phyloP scores from a whole-genome alignment of 37 sponge, comb jelly and placozoan species.

The Oopsacas minuta region DNA sequence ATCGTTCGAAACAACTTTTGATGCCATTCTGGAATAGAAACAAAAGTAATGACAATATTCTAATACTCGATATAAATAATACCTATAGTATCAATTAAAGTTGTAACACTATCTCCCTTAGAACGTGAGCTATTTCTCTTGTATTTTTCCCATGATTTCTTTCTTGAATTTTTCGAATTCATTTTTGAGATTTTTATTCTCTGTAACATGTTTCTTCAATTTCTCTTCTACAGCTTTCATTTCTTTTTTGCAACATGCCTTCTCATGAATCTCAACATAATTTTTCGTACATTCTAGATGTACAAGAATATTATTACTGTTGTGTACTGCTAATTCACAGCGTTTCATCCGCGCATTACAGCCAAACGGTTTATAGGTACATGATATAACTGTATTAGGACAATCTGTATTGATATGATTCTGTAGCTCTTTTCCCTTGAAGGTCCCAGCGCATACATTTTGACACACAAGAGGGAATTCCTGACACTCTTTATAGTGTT shows the following conservation, averaged over 20 bases:
- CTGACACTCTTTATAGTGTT: background rate
- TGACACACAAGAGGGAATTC: conserved; percentile 15
- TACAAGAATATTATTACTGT: background rate
- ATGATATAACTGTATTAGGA: background rate
- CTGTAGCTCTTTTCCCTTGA: background rate
- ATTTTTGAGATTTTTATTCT: background rate
- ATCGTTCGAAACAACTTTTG: too few species aligned
- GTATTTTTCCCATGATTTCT: background rate
- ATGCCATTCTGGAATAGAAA: too few species aligned
- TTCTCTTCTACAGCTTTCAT: background rate
- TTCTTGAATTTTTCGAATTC: background rate
- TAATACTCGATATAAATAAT: too few species aligned
- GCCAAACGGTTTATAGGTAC: background rate
- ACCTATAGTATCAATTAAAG: too few species aligned
- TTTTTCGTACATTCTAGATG: background rate
- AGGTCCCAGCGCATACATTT: background rate
- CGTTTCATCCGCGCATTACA: background rate
- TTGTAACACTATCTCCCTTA: too few species aligned
- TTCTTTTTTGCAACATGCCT: background rate
- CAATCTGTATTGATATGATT: background rate
- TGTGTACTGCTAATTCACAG: background rate
- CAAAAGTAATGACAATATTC: too few species aligned
- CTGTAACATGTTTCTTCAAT: background rate
- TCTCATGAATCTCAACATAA: background rate
- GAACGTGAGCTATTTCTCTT: too few species aligned